phyloP scores from a whole-genome alignment of 2,888 invertebrate species.

The Pyrrhia umbra region DNA sequence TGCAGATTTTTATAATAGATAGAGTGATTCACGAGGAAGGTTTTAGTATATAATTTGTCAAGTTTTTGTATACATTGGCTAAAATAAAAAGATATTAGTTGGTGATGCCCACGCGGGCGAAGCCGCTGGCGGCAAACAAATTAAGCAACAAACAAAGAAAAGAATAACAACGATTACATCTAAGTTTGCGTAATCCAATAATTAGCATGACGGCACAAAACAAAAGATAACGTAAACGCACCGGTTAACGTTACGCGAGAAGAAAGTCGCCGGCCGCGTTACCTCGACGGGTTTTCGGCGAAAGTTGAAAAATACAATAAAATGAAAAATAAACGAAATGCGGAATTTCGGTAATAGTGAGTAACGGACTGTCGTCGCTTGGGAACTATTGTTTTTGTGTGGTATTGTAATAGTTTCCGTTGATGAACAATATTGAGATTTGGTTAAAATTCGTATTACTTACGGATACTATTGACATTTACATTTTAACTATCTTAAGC shows the following conservation, averaged over 20 bases:
- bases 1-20: no score
- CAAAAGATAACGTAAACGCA: slow-evolving; percentile 67
- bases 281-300: slow-evolving; percentile 65
- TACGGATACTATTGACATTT: no score
- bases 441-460: slow-evolving; percentile 6
- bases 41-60: no score
- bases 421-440: slow-evolving; percentile 45
- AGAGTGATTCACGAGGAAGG: no score
- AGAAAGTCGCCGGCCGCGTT: slow-evolving; percentile 56
- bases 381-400: slow-evolving; percentile 47
- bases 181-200: slow-evolving; percentile 65
- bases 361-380: slow-evolving; percentile 54
- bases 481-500: no score
- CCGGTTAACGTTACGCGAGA: slow-evolving; percentile 61
- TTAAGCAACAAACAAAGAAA: slow-evolving; percentile 20
- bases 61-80: no score
- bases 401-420: slow-evolving; percentile 28
- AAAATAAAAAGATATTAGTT: no score
- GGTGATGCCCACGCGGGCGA: no score
- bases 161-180: slow-evolving; percentile 50
- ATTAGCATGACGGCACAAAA: slow-evolving; percentile 67
- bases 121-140: no score
- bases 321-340: slow-evolving; percentile 49
- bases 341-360: slow-evolving; percentile 52
- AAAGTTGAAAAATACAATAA: slow-evolving; percentile 63